Base-by-base conservation (phyloP, 2,888 invertebrate species). In the Theodoxus fluviatilis region DNA sequence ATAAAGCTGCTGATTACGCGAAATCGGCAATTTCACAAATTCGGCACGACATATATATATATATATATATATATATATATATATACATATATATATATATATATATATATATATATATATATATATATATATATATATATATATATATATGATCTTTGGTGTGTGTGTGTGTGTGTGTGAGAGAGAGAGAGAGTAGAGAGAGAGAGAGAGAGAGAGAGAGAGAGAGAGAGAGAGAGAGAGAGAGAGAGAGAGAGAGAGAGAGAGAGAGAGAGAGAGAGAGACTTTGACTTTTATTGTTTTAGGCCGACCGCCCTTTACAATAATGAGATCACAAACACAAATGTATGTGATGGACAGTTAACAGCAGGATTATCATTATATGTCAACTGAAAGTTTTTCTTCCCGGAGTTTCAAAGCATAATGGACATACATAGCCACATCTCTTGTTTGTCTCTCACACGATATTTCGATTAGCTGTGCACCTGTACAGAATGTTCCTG, bases 101-200 rank as follows among this genome's bases (percentile, higher is more conserved):
- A 18, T n/a, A 52, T n/a, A 52, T 4, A 52, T n/a, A 52, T 6
- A 52, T 4, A 52, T n/a, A 18, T n/a, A 52, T 4, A 52, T n/a
- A 52, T n/a, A 52, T 25, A 52, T n/a, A 52, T 25, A 52, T n/a
- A 52, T n/a, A 52, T 6, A 52, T 6, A 9, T n/a, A 52, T 3
- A 52, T 4, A 52, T 6, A 52, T 4, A 9, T 9, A 52, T n/a
- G 6, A 9, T n/a, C n/a, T n/a, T 22, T n/a, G 25, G 52, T 22
- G 18, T 22, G 52, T 22, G 52, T 22, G 52, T 22, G 52, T 22
- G 52, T 22, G 52, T 22, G 52, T 22, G 18, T 22, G 52, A 52
- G 52, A 52, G 52, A 52, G 52, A 52, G 52, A 52, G 52, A 52
- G 52, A 52, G 52, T n/a, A 52, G 52, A 52, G 18, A 52, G 52